Conservation (phyloP, 2,888 invertebrate genomes). For the Lumbricus terrestris region DNA sequence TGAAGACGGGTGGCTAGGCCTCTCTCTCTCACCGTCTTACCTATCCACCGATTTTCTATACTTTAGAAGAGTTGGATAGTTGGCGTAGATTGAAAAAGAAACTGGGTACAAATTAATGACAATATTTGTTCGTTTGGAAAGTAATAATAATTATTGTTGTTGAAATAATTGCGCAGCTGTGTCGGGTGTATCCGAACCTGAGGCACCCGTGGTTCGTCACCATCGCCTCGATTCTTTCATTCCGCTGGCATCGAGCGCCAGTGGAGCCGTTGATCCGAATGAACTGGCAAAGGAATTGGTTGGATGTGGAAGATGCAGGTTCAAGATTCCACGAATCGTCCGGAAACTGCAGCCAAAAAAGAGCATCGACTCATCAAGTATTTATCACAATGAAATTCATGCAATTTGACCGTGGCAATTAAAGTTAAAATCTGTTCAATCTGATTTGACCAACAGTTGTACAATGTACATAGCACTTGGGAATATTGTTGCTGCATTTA, state of each 20-base stretch:
- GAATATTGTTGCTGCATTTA: too few species aligned
- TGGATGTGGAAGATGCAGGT: constrained; percentile 43
- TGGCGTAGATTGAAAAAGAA: too few species aligned
- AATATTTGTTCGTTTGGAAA: too few species aligned
- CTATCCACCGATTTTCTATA: too few species aligned
- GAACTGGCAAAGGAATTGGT: constrained; percentile 40
- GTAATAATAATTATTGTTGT: background rate
- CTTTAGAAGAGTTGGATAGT: too few species aligned
- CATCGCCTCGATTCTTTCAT: constrained; percentile 50
- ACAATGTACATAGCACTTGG: too few species aligned
- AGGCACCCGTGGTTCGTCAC: constrained; percentile 38
- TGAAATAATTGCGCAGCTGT: constrained; percentile 26
- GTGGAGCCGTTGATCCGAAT: constrained; percentile 39
- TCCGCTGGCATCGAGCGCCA: constrained; percentile 43
- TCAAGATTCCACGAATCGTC: constrained; percentile 44
- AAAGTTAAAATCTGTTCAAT: too few species aligned
- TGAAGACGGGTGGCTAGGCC: too few species aligned
- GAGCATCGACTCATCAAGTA: constrained; percentile 31
- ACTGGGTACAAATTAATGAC: too few species aligned
- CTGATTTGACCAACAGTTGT: too few species aligned
- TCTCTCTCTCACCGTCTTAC: too few species aligned
- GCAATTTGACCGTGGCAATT: background rate
- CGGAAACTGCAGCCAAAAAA: constrained; percentile 36
- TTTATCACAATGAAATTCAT: background rate
- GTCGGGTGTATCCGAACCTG: constrained; percentile 32